These are phyloP conservation scores for Tragelaphus oryx DNA, from an alignment of 2,797 vertebrate genomes.

Conservation along the genomic window DNA sequence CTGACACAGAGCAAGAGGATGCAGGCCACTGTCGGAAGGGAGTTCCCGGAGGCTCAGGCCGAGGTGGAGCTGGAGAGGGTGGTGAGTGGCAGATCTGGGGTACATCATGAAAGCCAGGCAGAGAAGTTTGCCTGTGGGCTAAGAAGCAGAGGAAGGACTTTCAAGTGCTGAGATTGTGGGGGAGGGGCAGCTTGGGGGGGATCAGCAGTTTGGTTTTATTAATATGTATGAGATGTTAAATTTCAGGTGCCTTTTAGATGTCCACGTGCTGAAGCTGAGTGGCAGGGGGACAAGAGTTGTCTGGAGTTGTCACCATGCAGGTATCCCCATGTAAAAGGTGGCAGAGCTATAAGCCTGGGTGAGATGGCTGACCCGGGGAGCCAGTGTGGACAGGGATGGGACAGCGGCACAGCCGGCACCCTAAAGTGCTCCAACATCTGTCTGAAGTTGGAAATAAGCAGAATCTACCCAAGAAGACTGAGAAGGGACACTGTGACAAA, in stretches of 20 bases:
- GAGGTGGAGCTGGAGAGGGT: background rate
- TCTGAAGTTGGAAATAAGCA: background rate
- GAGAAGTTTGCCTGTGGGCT: background rate
- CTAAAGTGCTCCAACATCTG: no score
- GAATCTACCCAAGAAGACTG: background rate
- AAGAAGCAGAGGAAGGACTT: background rate
- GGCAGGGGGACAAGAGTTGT: background rate
- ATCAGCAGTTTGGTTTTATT: background rate
- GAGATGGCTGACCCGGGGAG: accelerated
- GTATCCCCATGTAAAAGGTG: background rate
- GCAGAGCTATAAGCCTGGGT: background rate
- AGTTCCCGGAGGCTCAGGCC: background rate
- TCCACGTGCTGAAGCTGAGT: background rate
- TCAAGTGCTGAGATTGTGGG: no score
- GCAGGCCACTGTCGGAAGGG: accelerated
- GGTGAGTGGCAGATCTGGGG: background rate
- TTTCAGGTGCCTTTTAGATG: background rate
- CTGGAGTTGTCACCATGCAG: background rate
- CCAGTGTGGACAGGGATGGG: accelerated
- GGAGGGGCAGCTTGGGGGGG: background rate
- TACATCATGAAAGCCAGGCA: background rate
- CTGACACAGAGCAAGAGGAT: background rate
- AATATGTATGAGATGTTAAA: background rate
- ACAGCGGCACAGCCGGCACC: accelerated
- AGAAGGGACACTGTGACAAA: background rate